Conservation (phyloP, 1,140 invertebrate species). For the Bombus soroeensis region DNA sequence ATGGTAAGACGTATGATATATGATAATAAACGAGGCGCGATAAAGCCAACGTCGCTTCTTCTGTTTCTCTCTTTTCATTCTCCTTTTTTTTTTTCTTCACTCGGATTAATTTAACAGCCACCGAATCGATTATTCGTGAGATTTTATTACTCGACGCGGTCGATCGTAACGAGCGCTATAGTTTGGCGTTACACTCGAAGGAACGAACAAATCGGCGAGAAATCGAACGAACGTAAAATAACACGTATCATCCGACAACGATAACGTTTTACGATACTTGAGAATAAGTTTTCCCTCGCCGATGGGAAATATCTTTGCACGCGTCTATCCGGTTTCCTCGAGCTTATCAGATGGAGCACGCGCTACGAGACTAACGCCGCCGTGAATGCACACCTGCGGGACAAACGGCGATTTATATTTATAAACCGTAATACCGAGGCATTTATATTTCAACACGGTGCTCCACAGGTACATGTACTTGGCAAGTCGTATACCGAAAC, state of each 20-base stretch:
- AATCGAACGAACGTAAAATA: constrained; percentile 11
- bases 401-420: constrained; percentile 21
- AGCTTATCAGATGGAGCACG: constrained; percentile 17
- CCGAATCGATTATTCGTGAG: neutral
- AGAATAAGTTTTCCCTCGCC: constrained; percentile 14
- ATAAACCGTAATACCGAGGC: too few relatives aligned
- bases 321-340: constrained; percentile 9
- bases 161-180: neutral
- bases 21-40: too few relatives aligned
- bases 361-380: neutral
- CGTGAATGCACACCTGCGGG: constrained; percentile 3
- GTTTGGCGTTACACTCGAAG: neutral
- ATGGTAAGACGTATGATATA: too few relatives aligned
- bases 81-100: neutral
- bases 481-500: too few relatives aligned
- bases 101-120: neutral
- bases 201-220: neutral
- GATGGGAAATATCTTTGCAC: constrained; percentile 35
- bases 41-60: too few relatives aligned
- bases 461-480: neutral
- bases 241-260: constrained; percentile 8
- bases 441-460: constrained; percentile 11
- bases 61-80: too few relatives aligned
- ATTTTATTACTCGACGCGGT: neutral
- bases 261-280: constrained; percentile 40